Evolutionary conservation across 2,888 invertebrate genomes (phyloP).

Genomic region (Macropis europaea): DNA sequence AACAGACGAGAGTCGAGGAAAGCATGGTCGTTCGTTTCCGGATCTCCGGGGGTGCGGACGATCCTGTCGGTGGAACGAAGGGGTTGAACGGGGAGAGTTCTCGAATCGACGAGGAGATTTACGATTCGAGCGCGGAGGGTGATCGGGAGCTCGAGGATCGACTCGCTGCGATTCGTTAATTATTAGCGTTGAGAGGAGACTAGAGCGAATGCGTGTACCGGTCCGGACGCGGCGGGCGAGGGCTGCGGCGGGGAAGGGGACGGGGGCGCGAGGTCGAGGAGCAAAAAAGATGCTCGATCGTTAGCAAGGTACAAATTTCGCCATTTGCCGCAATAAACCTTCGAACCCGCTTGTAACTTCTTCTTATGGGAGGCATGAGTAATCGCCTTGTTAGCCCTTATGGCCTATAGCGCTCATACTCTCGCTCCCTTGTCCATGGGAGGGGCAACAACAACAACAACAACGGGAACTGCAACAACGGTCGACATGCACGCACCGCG

Average conservation of each 20-base stretch:
- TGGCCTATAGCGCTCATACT: conserved; percentile 74
- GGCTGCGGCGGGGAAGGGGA: not conserved
- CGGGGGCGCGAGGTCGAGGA: conserved; percentile 20
- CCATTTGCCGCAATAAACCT: conserved; percentile 79
- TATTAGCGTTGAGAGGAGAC: conserved; percentile 34
- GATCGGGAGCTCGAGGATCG: conserved; percentile 29
- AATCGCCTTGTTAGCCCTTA: conserved; percentile 80
- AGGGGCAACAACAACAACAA: conserved; percentile 51
- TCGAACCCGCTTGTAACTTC: conserved; percentile 78
- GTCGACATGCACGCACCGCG: conserved; percentile 57
- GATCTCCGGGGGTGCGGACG: too few species aligned
- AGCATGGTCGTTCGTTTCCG: too few species aligned
- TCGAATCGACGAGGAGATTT: not conserved
- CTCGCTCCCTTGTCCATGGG: conserved; percentile 63
- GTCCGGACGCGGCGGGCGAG: not conserved
- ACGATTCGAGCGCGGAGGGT: conserved; percentile 4
- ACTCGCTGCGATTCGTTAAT: conserved; percentile 44
- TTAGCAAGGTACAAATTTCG: conserved; percentile 79
- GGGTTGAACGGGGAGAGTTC: not conserved
- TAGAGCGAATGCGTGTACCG: conserved; percentile 30
- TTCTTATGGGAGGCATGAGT: conserved; percentile 79
- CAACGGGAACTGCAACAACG: conserved; percentile 55
- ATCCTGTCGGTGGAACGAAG: not conserved
- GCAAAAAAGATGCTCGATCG: conserved; percentile 73
- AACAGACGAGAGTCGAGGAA: too few species aligned